Evolutionary conservation across 2,888 invertebrate genomes (phyloP).

Genomic region (Phoronis australis): DNA sequence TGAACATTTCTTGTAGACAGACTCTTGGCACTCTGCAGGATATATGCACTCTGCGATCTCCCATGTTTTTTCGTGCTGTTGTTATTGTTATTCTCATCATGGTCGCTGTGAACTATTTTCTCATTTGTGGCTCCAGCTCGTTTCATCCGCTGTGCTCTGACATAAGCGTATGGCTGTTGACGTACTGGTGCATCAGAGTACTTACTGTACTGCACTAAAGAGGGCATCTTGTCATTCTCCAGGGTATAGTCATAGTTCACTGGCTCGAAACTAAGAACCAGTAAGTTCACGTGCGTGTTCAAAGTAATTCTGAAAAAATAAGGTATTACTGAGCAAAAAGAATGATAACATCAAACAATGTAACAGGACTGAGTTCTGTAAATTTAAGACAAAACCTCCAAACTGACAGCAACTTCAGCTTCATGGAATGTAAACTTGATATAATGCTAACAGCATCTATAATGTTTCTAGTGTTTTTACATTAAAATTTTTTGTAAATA

Average conservation of each 20-base stretch:
- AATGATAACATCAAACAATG: too few species aligned
- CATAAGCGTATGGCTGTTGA: conserved; percentile 43
- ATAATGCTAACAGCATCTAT: too few species aligned
- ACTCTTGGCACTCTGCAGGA: conserved; percentile 43
- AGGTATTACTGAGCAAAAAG: too few species aligned
- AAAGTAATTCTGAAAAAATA: conserved; percentile 45
- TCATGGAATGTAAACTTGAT: too few species aligned
- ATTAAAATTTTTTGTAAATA: too few species aligned
- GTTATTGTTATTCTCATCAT: conserved; percentile 9
- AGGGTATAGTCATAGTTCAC: conserved; percentile 49
- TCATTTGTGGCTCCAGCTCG: conserved; percentile 43
- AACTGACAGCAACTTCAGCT: too few species aligned
- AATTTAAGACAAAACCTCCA: too few species aligned
- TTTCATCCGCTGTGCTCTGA: conserved; percentile 47
- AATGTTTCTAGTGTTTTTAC: too few species aligned
- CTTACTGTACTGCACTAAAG: conserved; percentile 41
- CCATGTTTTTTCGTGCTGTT: conserved; percentile 3
- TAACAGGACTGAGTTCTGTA: too few species aligned
- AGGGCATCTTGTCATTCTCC: conserved; percentile 44
- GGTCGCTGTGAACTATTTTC: conserved; percentile 34
- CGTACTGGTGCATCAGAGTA: conserved; percentile 46
- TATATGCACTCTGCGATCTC: conserved; percentile 15
- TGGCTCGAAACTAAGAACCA: conserved; percentile 49
- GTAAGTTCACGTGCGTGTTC: conserved; percentile 42
- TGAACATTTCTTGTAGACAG: conserved; percentile 33